These are phyloP conservation scores for Drosophila navojoa DNA, from an alignment of 1,140 invertebrate species.

Conservation along the genomic window DNA sequence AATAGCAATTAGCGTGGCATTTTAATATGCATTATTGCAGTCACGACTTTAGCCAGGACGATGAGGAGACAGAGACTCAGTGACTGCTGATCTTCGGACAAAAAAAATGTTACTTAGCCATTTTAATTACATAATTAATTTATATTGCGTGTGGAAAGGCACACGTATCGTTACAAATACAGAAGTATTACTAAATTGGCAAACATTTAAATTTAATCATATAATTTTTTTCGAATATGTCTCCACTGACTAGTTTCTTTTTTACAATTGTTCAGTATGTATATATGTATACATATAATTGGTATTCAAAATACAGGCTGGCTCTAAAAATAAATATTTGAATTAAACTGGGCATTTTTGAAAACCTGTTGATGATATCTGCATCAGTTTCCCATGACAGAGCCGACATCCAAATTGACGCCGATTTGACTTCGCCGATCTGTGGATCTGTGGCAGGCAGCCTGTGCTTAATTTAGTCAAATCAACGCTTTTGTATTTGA, in stretches of 20 bases:
- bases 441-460: conserved; percentile 39
- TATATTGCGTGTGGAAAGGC: conserved; percentile 24
- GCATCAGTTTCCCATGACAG: conserved; percentile 54
- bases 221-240: too few relatives aligned
- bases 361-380: conserved; percentile 64
- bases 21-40: conserved; percentile 81
- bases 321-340: not conserved
- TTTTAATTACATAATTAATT: conserved; percentile 76
- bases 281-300: not conserved
- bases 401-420: conserved; percentile 62
- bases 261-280: not conserved
- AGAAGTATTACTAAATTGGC: not conserved
- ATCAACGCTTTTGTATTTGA: conserved; percentile 70
- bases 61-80: conserved; percentile 19
- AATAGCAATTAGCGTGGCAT: conserved; percentile 82
- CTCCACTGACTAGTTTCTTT: too few relatives aligned
- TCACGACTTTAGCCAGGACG: conserved; percentile 68
- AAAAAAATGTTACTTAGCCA: conserved; percentile 33
- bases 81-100: conserved; percentile 9
- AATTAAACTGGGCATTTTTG: conserved; percentile 32
- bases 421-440: conserved; percentile 56
- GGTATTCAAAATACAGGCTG: conserved; percentile 5
- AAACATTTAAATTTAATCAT: too few relatives aligned
- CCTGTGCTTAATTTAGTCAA: conserved; percentile 70
- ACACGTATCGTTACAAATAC: not conserved